Base-by-base conservation (phyloP, 1,140 invertebrate genomes). In the Maconellicoccus hirsutus region DNA sequence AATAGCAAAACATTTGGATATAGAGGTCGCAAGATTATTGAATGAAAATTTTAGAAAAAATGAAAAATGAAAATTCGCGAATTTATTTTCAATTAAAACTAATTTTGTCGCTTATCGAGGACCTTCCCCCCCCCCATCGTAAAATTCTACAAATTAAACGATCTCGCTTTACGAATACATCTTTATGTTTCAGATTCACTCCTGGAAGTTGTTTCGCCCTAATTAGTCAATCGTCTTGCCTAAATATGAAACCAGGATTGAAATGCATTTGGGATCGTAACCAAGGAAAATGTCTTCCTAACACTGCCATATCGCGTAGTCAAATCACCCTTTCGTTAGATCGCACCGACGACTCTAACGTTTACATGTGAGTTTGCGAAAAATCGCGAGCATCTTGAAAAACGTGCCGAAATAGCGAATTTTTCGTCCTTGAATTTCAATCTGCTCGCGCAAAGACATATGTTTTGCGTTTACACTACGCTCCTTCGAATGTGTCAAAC, bases 221-320 rank as follows among this genome's bases (percentile, higher is more conserved):
- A 14, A 85, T 83, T 59, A 73, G 63, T 52, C 84, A 87, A 73
- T 81, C 79, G n/a, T 78, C 84, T 69, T 94, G 91, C 78, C 77
- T 91, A 12, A 84, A 82, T 59, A 82, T 84, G 0, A 81, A 82
- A 33, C 85, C 86, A 0, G 90, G 89, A 0, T 19, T 66, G 21
- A 93, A 94, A 75, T 96, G 93, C 79, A 84, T 89, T 16, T 95
- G 92, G 92, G 85, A 91, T 75, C 82, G 84, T 39, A 82, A 82
- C 70, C 82, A 85, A 29, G 79, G 79, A 61, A 78, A 79, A 4
- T 93, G 91, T 78, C 78, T 88, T 23, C 73, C 75, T 25, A 63
- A 66, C 16, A 66, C 61, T 66, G 61, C 61, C 61, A 66, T 66
- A 16, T 76, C 26, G 69, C 72, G 27, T 66, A 66, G 61, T 25